Percentiles rank a stretch among this genome's conserved stretches.
These are phyloP conservation scores for Ceratosolen fusciceps DNA, from an alignment of 1,140 invertebrate genomes.

Conservation along the genomic window DNA sequence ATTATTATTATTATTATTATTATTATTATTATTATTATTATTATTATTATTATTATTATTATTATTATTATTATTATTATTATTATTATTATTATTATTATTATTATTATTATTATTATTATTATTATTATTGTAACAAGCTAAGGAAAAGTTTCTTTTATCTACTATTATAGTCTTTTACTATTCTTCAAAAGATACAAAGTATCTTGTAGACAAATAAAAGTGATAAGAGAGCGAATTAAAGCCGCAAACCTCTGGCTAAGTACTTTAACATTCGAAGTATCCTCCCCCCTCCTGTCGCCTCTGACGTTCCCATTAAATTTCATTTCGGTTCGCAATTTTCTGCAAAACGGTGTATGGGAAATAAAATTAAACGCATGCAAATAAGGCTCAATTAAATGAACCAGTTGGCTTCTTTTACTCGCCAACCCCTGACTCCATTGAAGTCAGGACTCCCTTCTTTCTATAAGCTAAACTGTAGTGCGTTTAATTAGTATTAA, in stretches of 20 bases:
- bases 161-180: no score
- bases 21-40: no score
- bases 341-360: constrained; percentile 17
- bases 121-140: no score
- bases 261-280: no score
- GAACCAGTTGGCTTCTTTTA: not conserved
- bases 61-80: no score
- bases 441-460: not conserved
- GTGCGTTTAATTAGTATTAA: constrained; percentile 8
- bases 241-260: not conserved
- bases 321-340: constrained; percentile 37
- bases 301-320: not conserved
- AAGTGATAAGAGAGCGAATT: not conserved
- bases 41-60: no score
- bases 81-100: no score
- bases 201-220: constrained; percentile 13
- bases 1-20: no score
- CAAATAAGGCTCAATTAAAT: not conserved
- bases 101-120: no score
- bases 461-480: not conserved
- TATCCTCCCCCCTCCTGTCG: not conserved
- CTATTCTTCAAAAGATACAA: not conserved
- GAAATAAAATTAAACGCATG: constrained; percentile 29
- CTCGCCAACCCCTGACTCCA: not conserved
- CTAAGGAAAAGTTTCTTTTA: no score